Percentiles rank a stretch among this genome's conserved stretches.
Evolutionary conservation across 2,888 invertebrate genomes (phyloP).

Genomic region (Timema cristinae): DNA sequence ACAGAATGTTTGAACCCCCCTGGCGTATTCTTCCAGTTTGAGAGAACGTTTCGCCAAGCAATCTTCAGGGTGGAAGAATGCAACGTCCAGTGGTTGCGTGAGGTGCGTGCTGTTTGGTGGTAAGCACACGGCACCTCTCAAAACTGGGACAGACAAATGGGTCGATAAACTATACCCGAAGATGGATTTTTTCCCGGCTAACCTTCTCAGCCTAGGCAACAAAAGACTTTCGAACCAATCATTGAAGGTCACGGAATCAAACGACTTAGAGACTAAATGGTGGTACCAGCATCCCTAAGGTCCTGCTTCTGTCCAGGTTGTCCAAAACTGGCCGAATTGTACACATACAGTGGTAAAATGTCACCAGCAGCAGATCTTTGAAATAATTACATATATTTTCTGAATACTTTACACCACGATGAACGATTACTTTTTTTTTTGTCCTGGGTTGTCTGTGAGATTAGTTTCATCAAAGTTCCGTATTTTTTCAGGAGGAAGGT

Average conservation of each 20-base stretch:
- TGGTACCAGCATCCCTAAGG: conserved; percentile 36
- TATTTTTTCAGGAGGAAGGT: conserved; percentile 25
- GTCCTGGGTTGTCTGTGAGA: conserved; percentile 41
- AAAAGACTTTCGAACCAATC: conserved; percentile 36
- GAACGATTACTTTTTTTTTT: conserved; percentile 34
- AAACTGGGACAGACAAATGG: neutral
- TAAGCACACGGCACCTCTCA: neutral
- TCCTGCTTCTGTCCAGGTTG: conserved; percentile 38
- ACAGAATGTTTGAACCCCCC: neutral
- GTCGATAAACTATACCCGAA: neutral
- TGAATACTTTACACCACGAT: conserved; percentile 39
- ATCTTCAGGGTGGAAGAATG: conserved; percentile 1
- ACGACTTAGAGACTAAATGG: conserved; percentile 38
- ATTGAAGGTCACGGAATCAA: conserved; percentile 35
- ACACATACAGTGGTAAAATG: conserved; percentile 39
- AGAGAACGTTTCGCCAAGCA: neutral
- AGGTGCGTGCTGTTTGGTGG: conserved; percentile 7
- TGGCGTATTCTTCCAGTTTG: neutral
- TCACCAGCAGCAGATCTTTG: conserved; percentile 36
- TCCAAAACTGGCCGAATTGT: conserved; percentile 37
- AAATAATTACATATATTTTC: conserved; percentile 29
- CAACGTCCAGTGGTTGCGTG: conserved; percentile 1
- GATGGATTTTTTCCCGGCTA: neutral
- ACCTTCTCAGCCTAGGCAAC: conserved; percentile 31
- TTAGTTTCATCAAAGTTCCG: conserved; percentile 42